Percentiles rank a stretch among this genome's conserved stretches.
Conservation (phyloP, 2,113 vertebrate genomes). For the Rhinichthys klamathensis region DNA sequence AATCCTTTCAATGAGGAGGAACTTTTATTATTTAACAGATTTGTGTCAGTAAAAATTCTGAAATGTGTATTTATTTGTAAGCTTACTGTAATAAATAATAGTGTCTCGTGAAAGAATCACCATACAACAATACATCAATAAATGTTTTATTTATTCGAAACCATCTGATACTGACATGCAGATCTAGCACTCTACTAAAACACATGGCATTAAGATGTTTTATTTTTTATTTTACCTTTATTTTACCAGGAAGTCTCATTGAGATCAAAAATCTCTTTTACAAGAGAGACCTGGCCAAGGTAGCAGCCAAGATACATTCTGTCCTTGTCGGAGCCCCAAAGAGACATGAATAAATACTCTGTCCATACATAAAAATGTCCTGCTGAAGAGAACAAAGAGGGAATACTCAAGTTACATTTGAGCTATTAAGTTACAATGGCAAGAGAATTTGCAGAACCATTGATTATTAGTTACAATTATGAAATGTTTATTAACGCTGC, state of each 20-base stretch:
- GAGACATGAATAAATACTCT: background rate
- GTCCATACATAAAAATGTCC: background rate
- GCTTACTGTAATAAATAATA: background rate
- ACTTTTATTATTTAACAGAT: background rate
- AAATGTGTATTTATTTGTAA: background rate
- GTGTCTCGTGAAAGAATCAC: background rate
- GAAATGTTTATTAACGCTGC: background rate
- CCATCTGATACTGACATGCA: background rate
- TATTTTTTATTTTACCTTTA: no score
- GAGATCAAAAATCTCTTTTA: no score
- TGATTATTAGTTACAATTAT: conserved; percentile 29
- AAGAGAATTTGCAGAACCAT: conserved; percentile 11
- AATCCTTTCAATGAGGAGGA: background rate
- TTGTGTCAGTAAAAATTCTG: background rate
- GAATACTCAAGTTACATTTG: background rate
- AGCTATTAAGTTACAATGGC: conserved; percentile 26
- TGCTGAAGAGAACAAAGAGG: background rate
- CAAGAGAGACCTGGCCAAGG: no score
- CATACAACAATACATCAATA: background rate
- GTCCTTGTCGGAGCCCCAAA: background rate
- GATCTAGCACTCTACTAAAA: background rate
- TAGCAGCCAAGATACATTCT: no score
- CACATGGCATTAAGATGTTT: background rate
- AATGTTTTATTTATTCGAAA: background rate
- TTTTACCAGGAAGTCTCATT: no score